Evolutionary conservation across 2,888 invertebrate genomes (phyloP).

Genomic region (Poecilus cupreus): DNA sequence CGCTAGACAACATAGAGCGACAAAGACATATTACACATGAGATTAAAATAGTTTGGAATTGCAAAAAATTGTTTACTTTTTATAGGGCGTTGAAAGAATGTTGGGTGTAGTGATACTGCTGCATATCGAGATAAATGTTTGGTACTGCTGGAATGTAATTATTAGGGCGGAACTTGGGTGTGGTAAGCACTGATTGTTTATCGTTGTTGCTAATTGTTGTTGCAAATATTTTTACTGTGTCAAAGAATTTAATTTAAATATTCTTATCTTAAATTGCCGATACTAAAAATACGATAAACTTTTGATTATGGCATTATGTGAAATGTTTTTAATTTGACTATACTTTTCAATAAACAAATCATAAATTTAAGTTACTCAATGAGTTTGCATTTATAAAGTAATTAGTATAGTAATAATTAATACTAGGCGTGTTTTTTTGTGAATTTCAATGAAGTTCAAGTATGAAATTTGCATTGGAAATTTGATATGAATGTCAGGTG

Average conservation of each 20-base stretch:
- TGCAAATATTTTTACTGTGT: background rate
- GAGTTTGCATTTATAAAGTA: background rate
- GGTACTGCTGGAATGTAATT: slow-evolving; percentile 7
- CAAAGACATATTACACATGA: background rate
- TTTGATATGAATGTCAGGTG: background rate
- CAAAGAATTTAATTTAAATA: background rate
- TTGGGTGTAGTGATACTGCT: slow-evolving; percentile 13
- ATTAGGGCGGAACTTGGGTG: background rate
- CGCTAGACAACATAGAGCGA: too few species aligned
- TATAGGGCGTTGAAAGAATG: background rate
- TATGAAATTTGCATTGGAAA: background rate
- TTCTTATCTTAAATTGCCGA: background rate
- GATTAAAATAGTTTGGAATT: background rate
- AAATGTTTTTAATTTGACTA: too few species aligned
- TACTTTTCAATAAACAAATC: background rate
- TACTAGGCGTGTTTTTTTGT: background rate
- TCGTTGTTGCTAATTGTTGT: background rate
- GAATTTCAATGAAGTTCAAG: slow-evolving; percentile 7
- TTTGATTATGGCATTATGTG: too few species aligned
- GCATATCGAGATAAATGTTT: slow-evolving; percentile 14
- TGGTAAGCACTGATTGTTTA: background rate
- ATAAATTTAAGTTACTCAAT: background rate
- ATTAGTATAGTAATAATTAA: background rate
- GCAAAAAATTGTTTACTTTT: slow-evolving; percentile 9
- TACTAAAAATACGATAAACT: too few species aligned